Evolutionary conservation across 2,797 vertebrate species (phyloP).

Genomic region (Gallinago stenura): DNA sequence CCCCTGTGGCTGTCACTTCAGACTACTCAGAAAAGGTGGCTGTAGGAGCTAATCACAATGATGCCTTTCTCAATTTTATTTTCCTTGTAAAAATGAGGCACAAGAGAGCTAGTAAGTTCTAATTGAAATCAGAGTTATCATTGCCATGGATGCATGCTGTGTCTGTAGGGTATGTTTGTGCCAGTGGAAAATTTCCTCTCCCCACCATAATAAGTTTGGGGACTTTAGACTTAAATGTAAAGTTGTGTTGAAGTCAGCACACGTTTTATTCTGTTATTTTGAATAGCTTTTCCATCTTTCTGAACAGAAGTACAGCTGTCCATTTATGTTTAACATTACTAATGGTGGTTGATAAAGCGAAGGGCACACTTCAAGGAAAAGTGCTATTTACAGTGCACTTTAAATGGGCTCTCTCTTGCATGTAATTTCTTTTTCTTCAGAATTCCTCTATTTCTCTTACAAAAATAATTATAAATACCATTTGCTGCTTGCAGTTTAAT

Average conservation of each 20-base stretch:
- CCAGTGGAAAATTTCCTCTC: slow-evolving; percentile 29
- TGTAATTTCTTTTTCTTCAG: neutral
- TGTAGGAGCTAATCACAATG: slow-evolving; percentile 73
- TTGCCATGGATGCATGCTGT: slow-evolving; percentile 63
- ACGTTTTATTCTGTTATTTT: neutral
- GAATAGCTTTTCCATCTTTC: neutral
- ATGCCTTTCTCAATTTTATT: slow-evolving; percentile 73
- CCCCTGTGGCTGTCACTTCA: slow-evolving; percentile 75
- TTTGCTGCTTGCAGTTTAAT: neutral
- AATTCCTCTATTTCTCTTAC: neutral
- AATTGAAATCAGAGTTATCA: slow-evolving; percentile 79
- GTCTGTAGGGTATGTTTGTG: slow-evolving; percentile 65
- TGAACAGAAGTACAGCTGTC: neutral
- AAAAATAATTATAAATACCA: neutral
- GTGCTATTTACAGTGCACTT: neutral
- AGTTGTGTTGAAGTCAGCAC: neutral
- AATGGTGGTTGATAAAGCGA: neutral
- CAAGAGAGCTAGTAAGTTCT: slow-evolving; percentile 70
- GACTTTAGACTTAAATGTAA: neutral
- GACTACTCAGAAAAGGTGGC: slow-evolving; percentile 75
- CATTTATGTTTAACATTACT: neutral
- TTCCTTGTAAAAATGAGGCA: slow-evolving; percentile 68
- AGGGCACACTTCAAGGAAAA: neutral
- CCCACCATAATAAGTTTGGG: slow-evolving; percentile 1
- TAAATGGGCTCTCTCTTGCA: neutral